phyloP scores from a whole-genome alignment of 1,140 invertebrate genomes.

The Drosophila lacertosa region DNA sequence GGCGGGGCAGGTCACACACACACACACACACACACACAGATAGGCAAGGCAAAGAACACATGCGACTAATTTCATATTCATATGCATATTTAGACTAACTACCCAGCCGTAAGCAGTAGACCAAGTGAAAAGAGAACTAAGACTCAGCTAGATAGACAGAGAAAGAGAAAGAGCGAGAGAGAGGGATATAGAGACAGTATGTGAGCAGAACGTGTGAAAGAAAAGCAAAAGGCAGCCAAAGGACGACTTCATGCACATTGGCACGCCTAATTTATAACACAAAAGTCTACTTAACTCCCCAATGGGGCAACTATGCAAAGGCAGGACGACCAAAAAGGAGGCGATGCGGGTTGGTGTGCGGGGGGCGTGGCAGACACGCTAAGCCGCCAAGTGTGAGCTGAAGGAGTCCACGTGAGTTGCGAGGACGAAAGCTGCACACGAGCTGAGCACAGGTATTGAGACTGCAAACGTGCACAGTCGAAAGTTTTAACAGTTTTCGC shows the following conservation, averaged over 20 bases:
- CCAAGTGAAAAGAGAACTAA: constrained; percentile 19
- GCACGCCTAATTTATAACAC: constrained; percentile 77
- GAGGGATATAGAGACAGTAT: background rate
- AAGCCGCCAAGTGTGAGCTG: constrained; percentile 54
- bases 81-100: constrained; percentile 79
- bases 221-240: constrained; percentile 45
- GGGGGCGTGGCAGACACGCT: constrained; percentile 12
- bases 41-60: constrained; percentile 48
- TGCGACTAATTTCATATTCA: constrained; percentile 80
- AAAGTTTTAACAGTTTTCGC: no score
- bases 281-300: constrained; percentile 76
- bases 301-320: constrained; percentile 51
- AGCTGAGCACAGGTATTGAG: no score
- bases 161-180: background rate
- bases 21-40: constrained; percentile 8
- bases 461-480: no score
- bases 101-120: constrained; percentile 32
- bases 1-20: background rate
- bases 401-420: no score
- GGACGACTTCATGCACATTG: constrained; percentile 57
- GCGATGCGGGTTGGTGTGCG: no score
- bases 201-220: constrained; percentile 5
- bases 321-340: background rate
- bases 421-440: no score
- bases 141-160: constrained; percentile 4